Evolutionary conservation across 2,888 invertebrate species (phyloP).

Genomic region (Toxonevra muliebris): DNA sequence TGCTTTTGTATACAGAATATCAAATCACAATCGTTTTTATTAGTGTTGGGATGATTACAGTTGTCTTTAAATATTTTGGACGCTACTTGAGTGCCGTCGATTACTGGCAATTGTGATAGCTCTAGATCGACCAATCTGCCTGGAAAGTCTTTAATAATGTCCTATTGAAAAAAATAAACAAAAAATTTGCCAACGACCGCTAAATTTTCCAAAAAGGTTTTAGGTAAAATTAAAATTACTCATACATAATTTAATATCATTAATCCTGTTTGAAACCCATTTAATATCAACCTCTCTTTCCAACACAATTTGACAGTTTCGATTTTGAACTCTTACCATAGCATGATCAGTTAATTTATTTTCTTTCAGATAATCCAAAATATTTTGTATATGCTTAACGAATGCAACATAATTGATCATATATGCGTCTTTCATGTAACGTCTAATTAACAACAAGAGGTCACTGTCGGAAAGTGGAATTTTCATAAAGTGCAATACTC

Average conservation of each 20-base stretch:
- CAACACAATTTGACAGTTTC: neutral
- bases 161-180: constrained; percentile 53
- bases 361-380: constrained; percentile 70
- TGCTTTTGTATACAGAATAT: constrained; percentile 71
- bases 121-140: constrained; percentile 74
- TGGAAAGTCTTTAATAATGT: constrained; percentile 70
- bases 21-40: constrained; percentile 52
- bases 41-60: constrained; percentile 48
- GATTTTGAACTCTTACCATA: constrained; percentile 30
- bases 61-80: constrained; percentile 37
- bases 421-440: constrained; percentile 79
- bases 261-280: neutral
- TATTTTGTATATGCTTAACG: constrained; percentile 73
- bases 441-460: constrained; percentile 77
- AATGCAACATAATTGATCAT: constrained; percentile 83
- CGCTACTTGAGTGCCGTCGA: constrained; percentile 48
- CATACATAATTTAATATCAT: neutral
- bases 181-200: neutral
- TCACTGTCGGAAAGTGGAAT: constrained; percentile 76
- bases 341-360: constrained; percentile 66
- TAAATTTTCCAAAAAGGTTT: too few relatives aligned
- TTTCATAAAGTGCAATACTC: constrained; percentile 77
- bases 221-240: too few relatives aligned
- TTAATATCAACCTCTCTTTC: neutral
- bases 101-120: constrained; percentile 71